A percentile compares a stretch with the other conserved stretches of the same genome.
These are phyloP conservation scores for Columba livia DNA, from an alignment of 2,113 vertebrate genomes.

Conservation along the genomic window DNA sequence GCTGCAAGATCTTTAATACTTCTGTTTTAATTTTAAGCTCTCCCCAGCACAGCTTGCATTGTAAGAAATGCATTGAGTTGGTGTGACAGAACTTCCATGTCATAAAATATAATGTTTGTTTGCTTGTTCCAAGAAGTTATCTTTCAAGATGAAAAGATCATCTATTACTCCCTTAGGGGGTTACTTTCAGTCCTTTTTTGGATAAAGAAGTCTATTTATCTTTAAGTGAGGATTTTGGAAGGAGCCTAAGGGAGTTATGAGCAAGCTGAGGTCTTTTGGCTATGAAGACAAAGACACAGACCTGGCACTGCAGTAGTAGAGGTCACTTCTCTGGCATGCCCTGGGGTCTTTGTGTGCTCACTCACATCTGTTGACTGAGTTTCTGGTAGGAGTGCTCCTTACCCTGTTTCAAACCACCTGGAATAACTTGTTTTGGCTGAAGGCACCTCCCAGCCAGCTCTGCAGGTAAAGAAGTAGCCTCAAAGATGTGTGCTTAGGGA, in stretches of 20 bases:
- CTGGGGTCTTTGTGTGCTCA: accelerated
- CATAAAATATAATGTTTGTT: neutral
- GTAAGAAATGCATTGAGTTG: neutral
- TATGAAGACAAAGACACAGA: neutral
- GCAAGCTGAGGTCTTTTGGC: neutral
- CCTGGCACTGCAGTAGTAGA: neutral
- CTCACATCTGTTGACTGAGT: neutral
- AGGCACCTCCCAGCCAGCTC: neutral
- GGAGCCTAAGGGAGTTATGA: neutral
- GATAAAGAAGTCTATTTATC: neutral
- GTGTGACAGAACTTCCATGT: neutral
- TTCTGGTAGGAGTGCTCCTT: neutral
- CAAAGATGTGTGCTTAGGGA: neutral
- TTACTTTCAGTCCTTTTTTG: neutral
- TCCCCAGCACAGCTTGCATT: neutral
- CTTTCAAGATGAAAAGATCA: neutral
- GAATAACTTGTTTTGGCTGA: neutral
- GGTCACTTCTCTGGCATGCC: neutral
- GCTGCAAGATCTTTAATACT: neutral
- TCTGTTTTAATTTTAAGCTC: neutral
- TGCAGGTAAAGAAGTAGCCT: neutral
- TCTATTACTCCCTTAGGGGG: neutral
- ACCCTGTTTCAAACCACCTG: neutral
- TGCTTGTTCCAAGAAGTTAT: neutral
- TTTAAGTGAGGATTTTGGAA: neutral